A percentile compares a stretch with the other conserved stretches of the same genome.
phyloP scores from a whole-genome alignment of 1,140 invertebrate genomes.

The Drosophila repleta region DNA sequence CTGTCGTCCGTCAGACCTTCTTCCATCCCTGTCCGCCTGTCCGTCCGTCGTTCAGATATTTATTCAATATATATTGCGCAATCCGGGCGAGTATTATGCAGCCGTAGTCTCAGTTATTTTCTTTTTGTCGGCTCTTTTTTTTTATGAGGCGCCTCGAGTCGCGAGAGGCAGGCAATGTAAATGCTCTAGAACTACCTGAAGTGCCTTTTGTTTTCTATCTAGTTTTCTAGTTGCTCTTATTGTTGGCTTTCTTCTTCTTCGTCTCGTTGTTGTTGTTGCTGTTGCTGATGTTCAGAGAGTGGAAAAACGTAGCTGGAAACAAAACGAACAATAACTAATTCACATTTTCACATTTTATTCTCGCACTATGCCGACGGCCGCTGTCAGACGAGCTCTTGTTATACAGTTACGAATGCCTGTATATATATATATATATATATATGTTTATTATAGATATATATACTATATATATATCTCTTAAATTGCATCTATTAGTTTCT shows the following conservation, averaged over 20 bases:
- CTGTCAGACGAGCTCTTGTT: not conserved
- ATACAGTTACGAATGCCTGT: conserved; percentile 12
- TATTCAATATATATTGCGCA: too few relatives aligned
- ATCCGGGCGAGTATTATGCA: too few relatives aligned
- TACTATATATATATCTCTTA: not conserved
- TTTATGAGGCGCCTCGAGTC: too few relatives aligned
- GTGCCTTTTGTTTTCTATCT: not conserved
- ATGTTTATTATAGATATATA: not conserved
- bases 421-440: conserved; percentile 7
- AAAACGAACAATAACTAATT: conserved; percentile 49
- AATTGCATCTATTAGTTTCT: conserved; percentile 16
- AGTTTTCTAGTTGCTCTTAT: not conserved
- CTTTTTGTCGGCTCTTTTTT: too few relatives aligned
- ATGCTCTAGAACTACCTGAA: too few relatives aligned
- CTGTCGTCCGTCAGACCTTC: too few relatives aligned
- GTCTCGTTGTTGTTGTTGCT: conserved; percentile 17
- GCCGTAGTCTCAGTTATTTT: too few relatives aligned
- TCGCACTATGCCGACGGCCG: conserved; percentile 4
- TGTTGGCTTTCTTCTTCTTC: not conserved
- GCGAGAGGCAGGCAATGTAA: too few relatives aligned
- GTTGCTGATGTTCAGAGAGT: conserved; percentile 46
- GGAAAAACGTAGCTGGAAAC: conserved; percentile 47
- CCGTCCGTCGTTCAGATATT: too few relatives aligned
- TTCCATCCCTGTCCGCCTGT: too few relatives aligned
- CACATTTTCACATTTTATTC: conserved; percentile 21